Evolutionary conservation across 2,113 vertebrate species (phyloP).

Genomic region (Thymallus thymallus): DNA sequence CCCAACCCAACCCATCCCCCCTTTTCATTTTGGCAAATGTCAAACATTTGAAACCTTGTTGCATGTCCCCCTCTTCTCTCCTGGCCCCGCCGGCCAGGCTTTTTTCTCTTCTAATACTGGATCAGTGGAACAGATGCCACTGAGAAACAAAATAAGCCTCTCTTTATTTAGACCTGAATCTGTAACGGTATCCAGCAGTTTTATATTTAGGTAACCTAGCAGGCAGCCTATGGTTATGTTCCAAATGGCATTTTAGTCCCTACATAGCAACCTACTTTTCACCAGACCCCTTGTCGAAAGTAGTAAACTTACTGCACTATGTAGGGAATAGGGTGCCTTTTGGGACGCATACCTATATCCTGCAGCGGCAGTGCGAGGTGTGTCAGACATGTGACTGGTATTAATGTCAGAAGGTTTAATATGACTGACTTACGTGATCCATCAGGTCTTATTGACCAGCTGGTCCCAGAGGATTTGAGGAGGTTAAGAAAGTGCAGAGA

Average conservation of each 20-base stretch:
- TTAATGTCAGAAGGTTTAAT: slow-evolving; percentile 74
- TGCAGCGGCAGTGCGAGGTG: slow-evolving; percentile 53
- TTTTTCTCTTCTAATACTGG: slow-evolving; percentile 60
- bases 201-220: slow-evolving; percentile 72
- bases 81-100: neutral
- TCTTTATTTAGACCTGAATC: slow-evolving; percentile 73
- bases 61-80: slow-evolving; percentile 10
- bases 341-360: slow-evolving; percentile 41
- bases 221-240: no score
- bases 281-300: no score
- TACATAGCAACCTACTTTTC: no score
- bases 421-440: slow-evolving; percentile 65
- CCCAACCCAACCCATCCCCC: slow-evolving; percentile 1
- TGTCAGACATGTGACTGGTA: slow-evolving; percentile 63
- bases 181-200: slow-evolving; percentile 79
- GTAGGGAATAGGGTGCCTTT: slow-evolving; percentile 13
- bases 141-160: slow-evolving; percentile 58
- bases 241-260: no score
- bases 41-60: neutral
- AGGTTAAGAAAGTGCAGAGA: slow-evolving; percentile 61
- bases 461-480: slow-evolving; percentile 51
- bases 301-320: no score
- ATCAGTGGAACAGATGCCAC: slow-evolving; percentile 70
- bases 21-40: slow-evolving; percentile 23
- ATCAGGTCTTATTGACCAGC: slow-evolving; percentile 55